Evolutionary conservation across 2,797 vertebrate genomes (phyloP).

Genomic region (Periparus ater): DNA sequence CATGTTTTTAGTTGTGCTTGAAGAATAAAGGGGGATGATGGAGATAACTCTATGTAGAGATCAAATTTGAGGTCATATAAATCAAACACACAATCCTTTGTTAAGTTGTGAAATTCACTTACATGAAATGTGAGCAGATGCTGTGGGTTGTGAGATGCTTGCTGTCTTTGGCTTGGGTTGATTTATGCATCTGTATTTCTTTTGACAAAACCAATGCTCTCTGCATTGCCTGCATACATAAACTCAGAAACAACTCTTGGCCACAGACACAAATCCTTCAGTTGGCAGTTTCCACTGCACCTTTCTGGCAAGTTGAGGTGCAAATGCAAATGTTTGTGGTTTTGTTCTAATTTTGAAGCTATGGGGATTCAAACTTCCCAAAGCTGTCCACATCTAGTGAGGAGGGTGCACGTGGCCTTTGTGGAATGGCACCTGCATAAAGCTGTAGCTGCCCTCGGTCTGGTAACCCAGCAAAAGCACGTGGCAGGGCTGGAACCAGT

Average conservation of each 20-base stretch:
- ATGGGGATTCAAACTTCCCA: background rate
- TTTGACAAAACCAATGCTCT: background rate
- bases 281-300: rapidly evolving
- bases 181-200: background rate
- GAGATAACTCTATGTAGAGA: background rate
- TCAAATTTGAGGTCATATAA: background rate
- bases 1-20: background rate
- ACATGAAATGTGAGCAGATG: background rate
- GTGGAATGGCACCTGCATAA: background rate
- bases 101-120: background rate
- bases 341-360: background rate
- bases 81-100: background rate
- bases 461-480: background rate
- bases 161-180: background rate
- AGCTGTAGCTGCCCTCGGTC: rapidly evolving
- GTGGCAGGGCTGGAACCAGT: background rate
- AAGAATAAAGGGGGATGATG: background rate
- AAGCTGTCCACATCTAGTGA: background rate
- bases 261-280: background rate
- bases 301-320: background rate
- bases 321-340: background rate
- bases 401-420: background rate
- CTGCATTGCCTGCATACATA: background rate
- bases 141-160: background rate
- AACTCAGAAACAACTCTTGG: background rate